phyloP scores from a whole-genome alignment of 2,797 vertebrate genomes.

The Harpagifer antarcticus region DNA sequence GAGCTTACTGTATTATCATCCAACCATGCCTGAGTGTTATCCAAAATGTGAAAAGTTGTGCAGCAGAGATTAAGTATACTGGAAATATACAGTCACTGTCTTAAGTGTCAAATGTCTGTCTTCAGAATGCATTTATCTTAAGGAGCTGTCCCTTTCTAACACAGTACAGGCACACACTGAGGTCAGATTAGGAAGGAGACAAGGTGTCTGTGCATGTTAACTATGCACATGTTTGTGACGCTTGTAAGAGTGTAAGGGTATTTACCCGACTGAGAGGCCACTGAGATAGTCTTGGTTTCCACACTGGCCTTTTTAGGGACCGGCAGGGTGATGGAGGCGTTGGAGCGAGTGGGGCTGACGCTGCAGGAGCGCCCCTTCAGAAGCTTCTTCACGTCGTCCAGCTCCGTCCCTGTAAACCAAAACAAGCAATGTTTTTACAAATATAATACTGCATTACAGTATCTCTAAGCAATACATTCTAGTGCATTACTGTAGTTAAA shows the following conservation, averaged over 20 bases:
- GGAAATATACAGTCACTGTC: neutral
- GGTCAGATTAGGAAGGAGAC: conserved; percentile 25
- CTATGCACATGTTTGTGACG: conserved; percentile 14
- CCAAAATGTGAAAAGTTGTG: neutral
- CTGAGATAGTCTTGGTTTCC: conserved; percentile 90
- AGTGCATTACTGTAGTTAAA: neutral
- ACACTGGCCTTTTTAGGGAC: conserved; percentile 92
- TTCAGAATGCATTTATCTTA: conserved; percentile 10
- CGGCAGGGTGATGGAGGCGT: conserved; percentile 88
- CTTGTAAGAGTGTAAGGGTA: conserved; percentile 15
- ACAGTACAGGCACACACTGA: neutral
- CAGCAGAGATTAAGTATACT: conserved; percentile 1
- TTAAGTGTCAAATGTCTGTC: neutral
- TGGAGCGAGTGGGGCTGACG: conserved; percentile 92
- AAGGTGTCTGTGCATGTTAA: conserved; percentile 44
- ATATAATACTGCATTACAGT: no score
- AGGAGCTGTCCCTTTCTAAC: neutral
- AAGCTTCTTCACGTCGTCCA: conserved; percentile 97
- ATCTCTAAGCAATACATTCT: neutral
- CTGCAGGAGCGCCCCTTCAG: conserved; percentile 95
- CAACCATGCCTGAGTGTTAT: neutral
- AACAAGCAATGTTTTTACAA: conserved; percentile 3
- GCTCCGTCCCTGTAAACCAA: conserved; percentile 90
- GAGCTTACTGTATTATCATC: no score
- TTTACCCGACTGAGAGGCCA: conserved; percentile 91